Conservation (phyloP, 2,797 vertebrate species). For the Aplochiton taeniatus region DNA sequence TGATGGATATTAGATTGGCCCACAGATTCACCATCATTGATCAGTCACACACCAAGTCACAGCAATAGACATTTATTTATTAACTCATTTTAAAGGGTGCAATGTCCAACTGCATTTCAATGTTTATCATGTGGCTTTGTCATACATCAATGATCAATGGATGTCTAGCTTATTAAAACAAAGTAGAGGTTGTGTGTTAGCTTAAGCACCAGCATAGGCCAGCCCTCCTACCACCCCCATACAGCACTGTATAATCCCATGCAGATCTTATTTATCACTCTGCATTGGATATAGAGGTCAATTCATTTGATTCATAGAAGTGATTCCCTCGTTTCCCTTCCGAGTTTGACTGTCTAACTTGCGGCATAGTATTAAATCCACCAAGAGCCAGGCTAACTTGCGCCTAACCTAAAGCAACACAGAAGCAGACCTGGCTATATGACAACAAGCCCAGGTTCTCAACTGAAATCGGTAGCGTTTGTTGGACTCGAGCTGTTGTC, state of each 20-base stretch:
- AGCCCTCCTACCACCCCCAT: background rate
- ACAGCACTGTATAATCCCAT: background rate
- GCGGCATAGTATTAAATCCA: background rate
- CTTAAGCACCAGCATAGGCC: no score
- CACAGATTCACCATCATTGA: no score
- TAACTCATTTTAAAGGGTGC: no score
- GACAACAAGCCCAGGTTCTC: no score
- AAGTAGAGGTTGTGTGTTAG: background rate
- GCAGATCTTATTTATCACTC: constrained; percentile 4
- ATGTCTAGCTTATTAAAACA: background rate
- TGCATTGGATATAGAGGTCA: constrained; percentile 1
- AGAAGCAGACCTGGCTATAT: no score
- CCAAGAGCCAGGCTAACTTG: no score
- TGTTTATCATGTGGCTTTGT: background rate
- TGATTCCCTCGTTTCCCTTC: background rate
- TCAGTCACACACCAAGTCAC: no score
- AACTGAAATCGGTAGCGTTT: no score
- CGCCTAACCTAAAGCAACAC: no score
- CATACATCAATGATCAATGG: background rate
- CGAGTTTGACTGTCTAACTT: background rate
- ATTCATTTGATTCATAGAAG: constrained; percentile 36
- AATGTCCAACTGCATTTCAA: background rate
- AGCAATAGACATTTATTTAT: no score
- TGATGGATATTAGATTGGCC: no score
- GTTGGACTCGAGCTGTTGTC: no score